Evolutionary conservation across 1,140 invertebrate genomes (phyloP), one percentile per base, ranked within the genome.

Genomic region (Brachionus manjavacas): DNA sequence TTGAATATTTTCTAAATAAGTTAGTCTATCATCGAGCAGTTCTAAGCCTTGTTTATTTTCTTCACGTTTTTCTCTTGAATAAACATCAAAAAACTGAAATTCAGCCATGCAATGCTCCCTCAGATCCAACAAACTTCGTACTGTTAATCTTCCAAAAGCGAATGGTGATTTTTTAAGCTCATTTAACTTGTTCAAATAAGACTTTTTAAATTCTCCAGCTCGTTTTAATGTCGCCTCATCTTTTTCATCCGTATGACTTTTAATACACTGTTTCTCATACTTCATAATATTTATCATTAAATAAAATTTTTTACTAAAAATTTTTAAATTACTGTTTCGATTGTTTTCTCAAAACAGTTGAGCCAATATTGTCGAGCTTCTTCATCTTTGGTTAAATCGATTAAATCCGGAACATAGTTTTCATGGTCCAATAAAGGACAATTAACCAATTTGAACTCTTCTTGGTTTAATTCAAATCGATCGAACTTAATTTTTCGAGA

Each of bases 311-410:
- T n/a, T 39, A 41, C 49, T 25, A 14, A 16, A 20, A 16, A 14
- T 46, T n/a, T 35, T 6, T 11, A 94, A 91, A 60, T 66, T 85
- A 91, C 90, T 87, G 90, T 89, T 23, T 88, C 87, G 35, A 89
- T 89, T 66, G 94, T 93, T 86, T 94, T 92, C 88, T 95, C 93
- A 87, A 98, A 95, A 88, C 95, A 96, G 78, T 93, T 91, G 66
- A 98, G 90, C 96, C 96, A 98, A 90, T 98, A 98, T 85, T 94
- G 92, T 86, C 95, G 92, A 20, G 95, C 96, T 89, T 94, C 94
- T 85, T 91, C 91, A 90, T 97, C 95, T 86, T 92, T 91, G 68
- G 93, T 92, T 12, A 98, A 91, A 90, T 98, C 94, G 76, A 95
- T 93, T 20, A 94, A 95, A 89, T 98, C 96, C 16, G 95, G 94